These are phyloP conservation scores for Temnothorax rugatulus DNA, from an alignment of 2,888 invertebrate genomes.

Conservation along the genomic window DNA sequence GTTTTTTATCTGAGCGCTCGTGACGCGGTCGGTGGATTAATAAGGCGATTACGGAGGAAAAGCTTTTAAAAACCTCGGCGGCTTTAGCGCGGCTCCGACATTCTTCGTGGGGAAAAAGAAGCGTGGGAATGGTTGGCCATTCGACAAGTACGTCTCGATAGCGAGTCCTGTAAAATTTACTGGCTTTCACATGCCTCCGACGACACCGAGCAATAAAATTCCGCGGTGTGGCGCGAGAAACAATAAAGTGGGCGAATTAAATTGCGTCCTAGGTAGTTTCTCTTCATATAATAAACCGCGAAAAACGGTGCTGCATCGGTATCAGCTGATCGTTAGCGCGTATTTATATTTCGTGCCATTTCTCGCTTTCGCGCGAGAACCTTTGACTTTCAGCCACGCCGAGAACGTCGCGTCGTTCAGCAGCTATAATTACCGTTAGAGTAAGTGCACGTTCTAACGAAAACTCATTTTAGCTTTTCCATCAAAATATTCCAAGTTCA, in stretches of 20 bases:
- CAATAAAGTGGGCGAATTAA: constrained; percentile 50
- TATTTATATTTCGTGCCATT: constrained; percentile 38
- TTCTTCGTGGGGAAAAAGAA: constrained; percentile 35
- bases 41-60: constrained; percentile 15
- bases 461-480: constrained; percentile 10
- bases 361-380: constrained; percentile 43
- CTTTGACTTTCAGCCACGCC: constrained; percentile 30
- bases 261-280: constrained; percentile 34
- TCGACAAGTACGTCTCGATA: constrained; percentile 34
- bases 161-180: constrained; percentile 42
- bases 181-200: constrained; percentile 48
- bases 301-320: constrained; percentile 15
- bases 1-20: constrained; percentile 1
- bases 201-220: constrained; percentile 48
- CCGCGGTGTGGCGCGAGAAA: constrained; percentile 21
- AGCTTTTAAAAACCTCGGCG: constrained; percentile 3
- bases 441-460: neutral
- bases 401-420: constrained; percentile 3
- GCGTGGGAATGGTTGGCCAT: constrained; percentile 24
- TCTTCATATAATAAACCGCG: constrained; percentile 28
- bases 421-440: constrained; percentile 33
- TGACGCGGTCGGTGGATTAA: neutral
- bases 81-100: neutral
- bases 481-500: constrained; percentile 2
- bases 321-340: constrained; percentile 40